Base-by-base conservation (phyloP, 1,140 invertebrate genomes). In the Drosophila pseudoobscura region DNA sequence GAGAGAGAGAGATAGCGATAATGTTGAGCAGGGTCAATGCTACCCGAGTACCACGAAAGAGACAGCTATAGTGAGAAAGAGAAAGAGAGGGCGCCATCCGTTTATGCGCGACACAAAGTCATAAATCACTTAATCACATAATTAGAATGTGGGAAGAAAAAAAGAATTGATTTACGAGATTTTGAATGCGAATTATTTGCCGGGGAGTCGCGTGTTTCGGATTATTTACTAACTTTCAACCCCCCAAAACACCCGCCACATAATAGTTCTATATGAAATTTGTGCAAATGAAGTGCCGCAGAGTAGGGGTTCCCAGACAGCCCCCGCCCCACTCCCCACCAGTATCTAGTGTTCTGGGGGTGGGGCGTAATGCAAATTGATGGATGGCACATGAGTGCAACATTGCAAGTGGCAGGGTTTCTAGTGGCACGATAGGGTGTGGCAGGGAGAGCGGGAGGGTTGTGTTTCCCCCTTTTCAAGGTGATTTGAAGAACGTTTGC, bases 61-160 rank as follows among this genome's bases (percentile, higher is more conserved):
- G 31, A 9, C 31, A 31, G 31, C 31, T 9, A 31, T 31, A 31
- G 31, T 11, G 43, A 15, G 31, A 9, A 35, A 35, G 46, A 71
- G 57, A 31, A 13, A 22, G 17, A 26, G 43, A 29, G 53, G 47
- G 43, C 35, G 45, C 50, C 53, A 26, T 41, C 45, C 57, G 50
- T 47, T 29, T 31, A 29, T 17, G 29, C 49, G 29, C 59, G 63
- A 59, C 55, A 71, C 56, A 80, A 82, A 58, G 63, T 74, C 83
- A 88, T 87, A 87, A 87, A 87, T 87, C 83, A 87, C 83, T 87
- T 87, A 87, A 87, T 87, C 83, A 87, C 83, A 87, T 87, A 87
- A 87, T 87, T 87, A 87, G 83, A 87, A 88, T 88, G 83, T 79
- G 65, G 80, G 11, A 9, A 31, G 8, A 39, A 87, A 82, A 82